Percentiles rank a stretch among this genome's conserved stretches.
Evolutionary conservation across 2,113 vertebrate genomes (phyloP).

Genomic region (Bolborhynchus lineola): DNA sequence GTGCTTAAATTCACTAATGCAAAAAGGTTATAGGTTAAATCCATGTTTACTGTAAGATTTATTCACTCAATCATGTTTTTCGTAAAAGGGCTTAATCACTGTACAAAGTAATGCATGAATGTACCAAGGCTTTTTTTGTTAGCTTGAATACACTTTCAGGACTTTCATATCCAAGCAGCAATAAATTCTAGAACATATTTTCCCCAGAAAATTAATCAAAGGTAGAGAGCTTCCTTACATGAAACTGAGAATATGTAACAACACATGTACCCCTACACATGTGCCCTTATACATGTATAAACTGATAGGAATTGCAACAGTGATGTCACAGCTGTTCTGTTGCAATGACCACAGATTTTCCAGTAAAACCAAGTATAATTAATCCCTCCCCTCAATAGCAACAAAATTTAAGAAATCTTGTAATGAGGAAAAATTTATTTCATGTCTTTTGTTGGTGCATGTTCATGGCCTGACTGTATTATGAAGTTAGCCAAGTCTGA

Average conservation of each 20-base stretch:
- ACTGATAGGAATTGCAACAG: neutral
- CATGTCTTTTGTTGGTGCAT: neutral
- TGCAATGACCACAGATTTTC: neutral
- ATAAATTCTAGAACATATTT: neutral
- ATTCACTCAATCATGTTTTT: slow-evolving; percentile 2
- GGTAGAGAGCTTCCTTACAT: neutral
- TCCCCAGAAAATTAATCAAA: neutral
- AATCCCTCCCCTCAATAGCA: neutral
- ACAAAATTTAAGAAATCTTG: neutral
- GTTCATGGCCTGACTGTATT: neutral
- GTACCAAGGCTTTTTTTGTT: neutral
- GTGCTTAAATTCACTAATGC: neutral
- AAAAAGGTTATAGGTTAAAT: slow-evolving; percentile 4
- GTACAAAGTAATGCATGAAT: neutral
- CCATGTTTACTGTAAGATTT: slow-evolving; percentile 9
- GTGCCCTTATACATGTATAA: neutral
- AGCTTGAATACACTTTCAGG: neutral
- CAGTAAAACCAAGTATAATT: neutral
- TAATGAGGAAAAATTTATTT: neutral
- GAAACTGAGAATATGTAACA: neutral
- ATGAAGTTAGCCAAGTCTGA: neutral
- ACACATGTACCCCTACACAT: accelerated
- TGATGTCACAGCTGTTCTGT: neutral
- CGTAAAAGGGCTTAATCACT: neutral
- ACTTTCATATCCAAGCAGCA: neutral